phyloP scores from a whole-genome alignment of 2,113 vertebrate genomes.

The Ibidorhyncha struthersii region DNA sequence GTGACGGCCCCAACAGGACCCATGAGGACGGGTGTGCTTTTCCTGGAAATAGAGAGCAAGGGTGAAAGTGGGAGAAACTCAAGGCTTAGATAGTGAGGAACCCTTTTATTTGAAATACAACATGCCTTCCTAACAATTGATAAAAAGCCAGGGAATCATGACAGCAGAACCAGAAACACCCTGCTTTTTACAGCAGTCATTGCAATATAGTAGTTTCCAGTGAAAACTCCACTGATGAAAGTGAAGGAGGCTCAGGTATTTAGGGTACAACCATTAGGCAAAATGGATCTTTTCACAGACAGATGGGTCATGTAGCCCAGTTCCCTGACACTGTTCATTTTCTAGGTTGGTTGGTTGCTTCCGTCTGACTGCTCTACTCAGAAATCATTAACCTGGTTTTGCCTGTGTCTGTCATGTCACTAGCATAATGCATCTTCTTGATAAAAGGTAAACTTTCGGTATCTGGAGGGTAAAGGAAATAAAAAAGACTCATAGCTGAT shows the following conservation, averaged over 20 bases:
- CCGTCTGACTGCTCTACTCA: neutral
- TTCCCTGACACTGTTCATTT: neutral
- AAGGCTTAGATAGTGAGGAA: neutral
- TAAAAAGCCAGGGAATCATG: neutral
- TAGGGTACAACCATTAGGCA: neutral
- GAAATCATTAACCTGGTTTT: neutral
- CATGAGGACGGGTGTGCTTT: neutral
- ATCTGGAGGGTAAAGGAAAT: slow-evolving; percentile 28
- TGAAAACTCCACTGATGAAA: neutral
- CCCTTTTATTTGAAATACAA: neutral
- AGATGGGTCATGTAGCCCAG: neutral
- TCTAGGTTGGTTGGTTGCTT: neutral
- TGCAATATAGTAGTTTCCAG: neutral
- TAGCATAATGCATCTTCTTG: neutral
- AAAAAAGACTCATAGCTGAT: slow-evolving; percentile 17
- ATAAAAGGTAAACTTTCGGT: slow-evolving; percentile 32
- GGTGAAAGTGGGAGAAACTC: neutral
- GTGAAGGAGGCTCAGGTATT: neutral
- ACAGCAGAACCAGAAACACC: neutral
- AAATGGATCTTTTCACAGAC: neutral
- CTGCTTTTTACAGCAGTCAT: neutral
- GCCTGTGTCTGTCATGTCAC: neutral
- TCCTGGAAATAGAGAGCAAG: neutral
- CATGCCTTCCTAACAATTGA: neutral
- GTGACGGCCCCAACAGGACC: neutral